Base-by-base conservation (phyloP, 2,888 invertebrate species). In the Coremacera marginata region DNA sequence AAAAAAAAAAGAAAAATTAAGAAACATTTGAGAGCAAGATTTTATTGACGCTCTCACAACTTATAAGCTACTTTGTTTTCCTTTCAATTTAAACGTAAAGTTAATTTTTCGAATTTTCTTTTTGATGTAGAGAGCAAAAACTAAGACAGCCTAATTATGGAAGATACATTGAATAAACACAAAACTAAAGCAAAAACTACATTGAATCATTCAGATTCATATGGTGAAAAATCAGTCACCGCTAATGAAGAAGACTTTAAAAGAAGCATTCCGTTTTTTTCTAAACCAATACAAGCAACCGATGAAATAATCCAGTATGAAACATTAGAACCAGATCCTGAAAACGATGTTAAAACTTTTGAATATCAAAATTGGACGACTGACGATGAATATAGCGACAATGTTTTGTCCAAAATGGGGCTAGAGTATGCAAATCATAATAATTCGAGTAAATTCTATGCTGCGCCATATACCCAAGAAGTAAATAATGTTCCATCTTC, bases 201-300 rank as follows among this genome's bases (percentile, higher is more conserved):
- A 51, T 75, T 80, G 77, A 60, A 79, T 75, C 76, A 79, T 57
- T 72, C 80, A 31, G 68, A 77, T 25, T 49, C 60, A 19, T 62
- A 25, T 44, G 73, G 67, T 51, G 75, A 79, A n/a, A 77, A 70
- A 62, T 68, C 27, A 55, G 27, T 75, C 71, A 67, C 81, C 72
- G 83, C 83, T 70, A 77, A 75, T 19, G 83, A 84, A 72, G 78
- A 75, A 34, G 84, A 84, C 80, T 82, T 82, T 80, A 85, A 85
- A 82, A 80, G 80, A 82, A 82, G 83, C 85, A 85, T 86, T 85
- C 86, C 85, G 74, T 51, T 70, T 75, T 52, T 37, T 11, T 57
- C 37, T 25, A 67, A 25, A 37, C 19, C 67, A 37, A 52, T 22
- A 57, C 7, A 75, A 22, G 16, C 31, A 37, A 16, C 1, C 19